These are phyloP conservation scores for Thamnaconus septentrionalis DNA, from an alignment of 2,113 vertebrate genomes.

Conservation along the genomic window DNA sequence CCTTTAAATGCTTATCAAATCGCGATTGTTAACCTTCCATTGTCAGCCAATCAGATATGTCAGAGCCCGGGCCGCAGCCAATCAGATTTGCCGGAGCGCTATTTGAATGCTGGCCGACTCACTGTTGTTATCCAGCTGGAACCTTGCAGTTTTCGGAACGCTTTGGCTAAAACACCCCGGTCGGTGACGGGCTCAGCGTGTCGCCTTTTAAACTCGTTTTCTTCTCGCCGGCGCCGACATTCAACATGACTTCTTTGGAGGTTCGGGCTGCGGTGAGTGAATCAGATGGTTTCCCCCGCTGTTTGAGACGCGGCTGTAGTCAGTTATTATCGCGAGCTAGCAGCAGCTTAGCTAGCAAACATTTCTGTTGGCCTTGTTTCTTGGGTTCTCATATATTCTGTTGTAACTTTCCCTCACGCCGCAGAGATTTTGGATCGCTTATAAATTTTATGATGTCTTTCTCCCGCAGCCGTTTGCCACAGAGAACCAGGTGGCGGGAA, in stretches of 20 bases:
- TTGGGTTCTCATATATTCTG: neutral
- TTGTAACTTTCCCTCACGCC: neutral
- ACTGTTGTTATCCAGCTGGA: neutral
- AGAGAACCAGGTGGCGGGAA: slow-evolving; percentile 46
- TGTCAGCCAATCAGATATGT: slow-evolving; percentile 43
- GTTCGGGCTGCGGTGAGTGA: slow-evolving; percentile 27
- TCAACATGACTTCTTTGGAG: slow-evolving; percentile 28
- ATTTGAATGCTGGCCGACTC: slow-evolving; percentile 65
- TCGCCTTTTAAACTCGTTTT: accelerated
- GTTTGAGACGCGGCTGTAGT: neutral
- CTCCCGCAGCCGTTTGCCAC: slow-evolving; percentile 21
- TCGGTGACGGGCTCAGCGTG: neutral
- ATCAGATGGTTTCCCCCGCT: accelerated
- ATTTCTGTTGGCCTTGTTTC: neutral
- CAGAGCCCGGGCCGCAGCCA: slow-evolving; percentile 30
- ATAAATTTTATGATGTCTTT: accelerated
- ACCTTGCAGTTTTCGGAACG: no score
- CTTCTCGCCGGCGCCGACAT: no score
- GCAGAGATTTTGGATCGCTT: neutral
- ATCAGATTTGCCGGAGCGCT: slow-evolving; percentile 57
- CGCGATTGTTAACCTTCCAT: no score
- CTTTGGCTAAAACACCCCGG: neutral
- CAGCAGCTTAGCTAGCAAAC: neutral
- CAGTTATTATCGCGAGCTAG: neutral
- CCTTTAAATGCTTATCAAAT: neutral